A percentile compares a stretch with the other conserved stretches of the same genome.
Conservation (phyloP, 1,140 invertebrate genomes). For the Temnothorax curvispinosus region DNA sequence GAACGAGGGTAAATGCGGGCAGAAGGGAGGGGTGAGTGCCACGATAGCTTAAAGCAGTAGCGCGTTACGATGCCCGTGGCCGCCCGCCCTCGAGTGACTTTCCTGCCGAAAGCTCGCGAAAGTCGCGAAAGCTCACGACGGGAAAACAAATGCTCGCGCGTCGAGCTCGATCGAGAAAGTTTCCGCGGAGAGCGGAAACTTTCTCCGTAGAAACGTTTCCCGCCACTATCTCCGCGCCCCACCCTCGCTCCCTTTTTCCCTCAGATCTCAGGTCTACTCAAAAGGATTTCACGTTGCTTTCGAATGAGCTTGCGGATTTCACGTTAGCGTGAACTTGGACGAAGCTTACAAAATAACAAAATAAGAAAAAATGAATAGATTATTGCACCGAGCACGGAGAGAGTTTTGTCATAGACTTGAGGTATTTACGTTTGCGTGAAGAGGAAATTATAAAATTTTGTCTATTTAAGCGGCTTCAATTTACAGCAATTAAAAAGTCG, state of each 20-base stretch:
- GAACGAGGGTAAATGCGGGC: conserved; percentile 15
- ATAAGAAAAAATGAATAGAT: not conserved
- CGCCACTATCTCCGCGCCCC: not conserved
- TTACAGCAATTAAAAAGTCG: conserved; percentile 16
- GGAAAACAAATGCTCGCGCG: conserved; percentile 47
- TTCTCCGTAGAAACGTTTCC: conserved; percentile 32
- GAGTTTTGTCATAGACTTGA: not conserved
- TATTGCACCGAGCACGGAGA: not conserved
- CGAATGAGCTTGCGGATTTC: conserved; percentile 31
- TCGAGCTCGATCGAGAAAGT: conserved; percentile 52
- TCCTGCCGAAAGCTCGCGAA: conserved; percentile 51
- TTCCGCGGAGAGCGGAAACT: conserved; percentile 32
- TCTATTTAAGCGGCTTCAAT: not conserved
- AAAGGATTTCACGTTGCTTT: conserved; percentile 34
- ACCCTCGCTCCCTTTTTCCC: not conserved
- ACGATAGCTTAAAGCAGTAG: conserved; percentile 23
- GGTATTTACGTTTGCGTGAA: not conserved
- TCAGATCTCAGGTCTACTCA: not conserved
- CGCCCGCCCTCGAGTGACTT: conserved; percentile 65
- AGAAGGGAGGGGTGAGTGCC: not conserved
- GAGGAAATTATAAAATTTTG: not conserved
- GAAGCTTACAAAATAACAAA: not conserved
- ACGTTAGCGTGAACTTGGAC: conserved; percentile 11
- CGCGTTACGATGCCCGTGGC: conserved; percentile 55
- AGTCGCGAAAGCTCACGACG: conserved; percentile 50